Conservation (phyloP, 1,140 invertebrate species). For the Drosophila melanogaster region DNA sequence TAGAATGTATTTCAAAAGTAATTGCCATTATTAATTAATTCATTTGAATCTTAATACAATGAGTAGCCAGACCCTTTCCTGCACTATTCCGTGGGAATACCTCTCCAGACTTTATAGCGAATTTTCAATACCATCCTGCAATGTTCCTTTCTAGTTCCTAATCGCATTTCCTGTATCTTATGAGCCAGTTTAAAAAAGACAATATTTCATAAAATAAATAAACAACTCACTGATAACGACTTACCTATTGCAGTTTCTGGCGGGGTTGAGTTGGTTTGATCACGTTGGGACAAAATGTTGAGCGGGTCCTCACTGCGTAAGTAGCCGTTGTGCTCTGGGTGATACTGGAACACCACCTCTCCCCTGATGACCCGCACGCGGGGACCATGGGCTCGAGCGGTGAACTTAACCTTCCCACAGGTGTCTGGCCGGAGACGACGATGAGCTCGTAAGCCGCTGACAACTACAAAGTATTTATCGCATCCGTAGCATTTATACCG, state of each 20-base stretch:
- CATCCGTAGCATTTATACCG: conserved; percentile 83
- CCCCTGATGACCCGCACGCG: conserved; percentile 75
- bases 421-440: conserved; percentile 74
- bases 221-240: not conserved
- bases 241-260: not conserved
- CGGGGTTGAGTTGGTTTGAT: conserved; percentile 16
- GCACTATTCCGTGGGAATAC: too few relatives aligned
- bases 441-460: conserved; percentile 78
- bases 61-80: too few relatives aligned
- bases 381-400: conserved; percentile 74
- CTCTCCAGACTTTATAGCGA: too few relatives aligned
- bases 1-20: too few relatives aligned
- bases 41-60: too few relatives aligned
- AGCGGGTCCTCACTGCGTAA: conserved; percentile 76
- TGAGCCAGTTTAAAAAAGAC: not conserved
- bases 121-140: too few relatives aligned
- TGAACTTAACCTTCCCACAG: conserved; percentile 77
- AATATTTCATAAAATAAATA: not conserved
- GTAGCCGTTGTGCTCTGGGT: conserved; percentile 75
- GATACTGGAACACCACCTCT: conserved; percentile 72
- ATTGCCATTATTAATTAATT: too few relatives aligned
- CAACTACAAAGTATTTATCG: conserved; percentile 77
- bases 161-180: not conserved
- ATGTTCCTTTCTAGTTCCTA: not conserved
- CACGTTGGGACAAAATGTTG: conserved; percentile 62